Base-by-base conservation (phyloP, 2,797 vertebrate genomes). In the Hemitrygon akajei region DNA sequence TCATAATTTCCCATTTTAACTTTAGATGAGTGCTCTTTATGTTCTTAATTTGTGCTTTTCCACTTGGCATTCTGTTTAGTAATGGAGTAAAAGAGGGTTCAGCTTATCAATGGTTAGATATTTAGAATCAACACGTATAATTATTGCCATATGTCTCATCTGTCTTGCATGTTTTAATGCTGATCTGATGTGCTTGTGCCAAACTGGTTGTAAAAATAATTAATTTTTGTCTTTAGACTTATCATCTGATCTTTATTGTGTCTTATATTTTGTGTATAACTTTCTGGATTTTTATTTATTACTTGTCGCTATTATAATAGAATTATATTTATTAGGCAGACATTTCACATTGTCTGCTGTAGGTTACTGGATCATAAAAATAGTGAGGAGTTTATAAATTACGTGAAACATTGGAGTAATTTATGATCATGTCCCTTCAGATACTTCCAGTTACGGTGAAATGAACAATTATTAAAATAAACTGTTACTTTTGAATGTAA, bases 401-500 rank as follows among this genome's bases (percentile, higher is more conserved):
- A 89, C 22, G 60, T 89, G 60, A 66, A 66, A 34, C 16, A 69
- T 89, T 66, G 18, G n/a, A 87, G 63, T 58, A 1, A 20, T 10
- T 69, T 27, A 34, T 89, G 30, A 89, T 7, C 16, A 10, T 20
- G 60, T 37, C n/a, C n/a, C n/a, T 89, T 89, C 60, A 37, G 63
- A 89, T 89, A 63, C 30, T 34, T 86, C 66, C 30, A 66, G 66
- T n/a, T 34, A 30, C 18, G 47, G 66, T 37, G 60, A 89, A 89
- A 86, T 60, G 58, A 86, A 89, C n/a, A 89, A 89, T 63, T 12
- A 27, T 86, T 58, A 69, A 63, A 87, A 34, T 89, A 89, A 89
- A 69, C 6, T 37, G 5, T 86, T 87, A 37, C 60, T 89, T 63
- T 89, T 7, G 16, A 66, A 34, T 89, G n/a, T 69, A 63, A 63